phyloP scores from a whole-genome alignment of 1,140 invertebrate species.

The Caenorhabditis tropicalis region DNA sequence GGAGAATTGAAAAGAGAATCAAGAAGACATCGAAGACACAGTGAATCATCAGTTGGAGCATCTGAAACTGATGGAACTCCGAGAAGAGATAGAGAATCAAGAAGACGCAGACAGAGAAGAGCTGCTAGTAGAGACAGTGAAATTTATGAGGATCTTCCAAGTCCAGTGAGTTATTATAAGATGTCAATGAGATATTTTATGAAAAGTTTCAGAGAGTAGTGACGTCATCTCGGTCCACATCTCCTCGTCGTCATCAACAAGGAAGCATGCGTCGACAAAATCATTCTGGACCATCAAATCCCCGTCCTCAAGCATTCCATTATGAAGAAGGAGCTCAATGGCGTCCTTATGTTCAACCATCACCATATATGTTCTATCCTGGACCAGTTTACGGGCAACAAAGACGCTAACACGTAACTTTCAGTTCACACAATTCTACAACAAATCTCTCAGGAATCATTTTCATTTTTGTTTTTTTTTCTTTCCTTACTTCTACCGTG shows the following conservation, averaged over 20 bases:
- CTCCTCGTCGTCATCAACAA: constrained; percentile 9
- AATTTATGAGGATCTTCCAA: constrained; percentile 52
- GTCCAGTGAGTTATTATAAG: constrained; percentile 23
- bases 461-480: neutral
- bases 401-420: neutral
- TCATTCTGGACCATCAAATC: neutral
- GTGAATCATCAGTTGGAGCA: constrained; percentile 43
- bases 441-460: neutral
- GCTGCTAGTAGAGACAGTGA: constrained; percentile 23
- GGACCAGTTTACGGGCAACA: constrained; percentile 36
- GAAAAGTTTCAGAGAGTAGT: constrained; percentile 6
- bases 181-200: neutral
- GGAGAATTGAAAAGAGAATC: constrained; percentile 20
- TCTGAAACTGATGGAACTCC: constrained; percentile 27
- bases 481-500: constrained; percentile 25
- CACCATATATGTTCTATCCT: constrained; percentile 33
- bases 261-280: constrained; percentile 28
- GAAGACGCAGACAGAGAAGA: constrained; percentile 17
- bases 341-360: constrained; percentile 29
- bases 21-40: constrained; percentile 41
- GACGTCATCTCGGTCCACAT: neutral
- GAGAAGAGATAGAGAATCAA: neutral
- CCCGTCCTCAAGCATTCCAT: constrained; percentile 25
- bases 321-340: constrained; percentile 30
- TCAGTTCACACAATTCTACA: neutral